Evolutionary conservation across 2,797 vertebrate species (phyloP).

Genomic region (Lepus townsendii): DNA sequence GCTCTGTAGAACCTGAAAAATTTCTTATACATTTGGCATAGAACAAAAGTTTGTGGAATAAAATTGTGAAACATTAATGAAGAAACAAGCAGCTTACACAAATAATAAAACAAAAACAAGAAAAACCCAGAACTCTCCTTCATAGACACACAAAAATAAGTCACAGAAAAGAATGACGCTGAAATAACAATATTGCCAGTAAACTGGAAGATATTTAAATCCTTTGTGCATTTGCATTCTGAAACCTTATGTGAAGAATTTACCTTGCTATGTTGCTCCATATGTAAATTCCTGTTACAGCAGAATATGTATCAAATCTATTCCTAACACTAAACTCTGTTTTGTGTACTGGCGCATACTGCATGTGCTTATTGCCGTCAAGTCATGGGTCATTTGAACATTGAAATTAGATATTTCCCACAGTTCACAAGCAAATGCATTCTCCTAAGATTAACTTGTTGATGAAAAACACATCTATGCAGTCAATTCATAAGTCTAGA

Average conservation of each 20-base stretch:
- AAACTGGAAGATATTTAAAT: background rate
- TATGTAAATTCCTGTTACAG: constrained; percentile 82
- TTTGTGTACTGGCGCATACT: constrained; percentile 67
- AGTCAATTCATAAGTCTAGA: constrained; percentile 31
- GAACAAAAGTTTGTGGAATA: background rate
- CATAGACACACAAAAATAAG: background rate
- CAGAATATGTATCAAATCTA: constrained; percentile 83
- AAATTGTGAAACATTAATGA: constrained; percentile 15
- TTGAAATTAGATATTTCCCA: constrained; percentile 80
- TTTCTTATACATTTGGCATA: background rate
- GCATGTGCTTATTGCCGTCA: constrained; percentile 83
- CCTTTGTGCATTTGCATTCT: background rate
- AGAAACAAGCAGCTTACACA: constrained; percentile 12
- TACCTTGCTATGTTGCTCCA: background rate
- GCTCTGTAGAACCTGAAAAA: background rate
- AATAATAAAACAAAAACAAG: background rate
- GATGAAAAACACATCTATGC: constrained; percentile 29
- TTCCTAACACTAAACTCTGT: constrained; percentile 75
- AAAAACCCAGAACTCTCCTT: background rate
- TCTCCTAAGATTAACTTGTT: constrained; percentile 3
- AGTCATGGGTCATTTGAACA: constrained; percentile 82
- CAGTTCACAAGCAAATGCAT: constrained; percentile 79
- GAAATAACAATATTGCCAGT: background rate
- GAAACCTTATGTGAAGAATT: background rate
- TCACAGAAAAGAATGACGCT: background rate